phyloP scores from a whole-genome alignment of 2,113 vertebrate genomes.

The Tapirus terrestris region DNA sequence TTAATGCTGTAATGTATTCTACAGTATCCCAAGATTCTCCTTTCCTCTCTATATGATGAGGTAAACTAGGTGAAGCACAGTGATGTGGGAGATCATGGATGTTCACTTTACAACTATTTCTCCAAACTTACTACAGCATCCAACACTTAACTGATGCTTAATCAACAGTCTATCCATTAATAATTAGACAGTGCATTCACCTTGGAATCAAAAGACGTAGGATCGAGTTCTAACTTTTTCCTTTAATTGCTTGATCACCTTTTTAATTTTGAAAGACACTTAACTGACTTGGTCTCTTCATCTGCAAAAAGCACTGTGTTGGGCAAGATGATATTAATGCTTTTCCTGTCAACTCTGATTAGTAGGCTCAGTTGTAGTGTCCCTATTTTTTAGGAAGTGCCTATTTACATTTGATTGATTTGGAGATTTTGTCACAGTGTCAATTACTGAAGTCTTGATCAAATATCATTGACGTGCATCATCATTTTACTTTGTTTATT shows the following conservation, averaged over 20 bases:
- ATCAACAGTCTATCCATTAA: not conserved
- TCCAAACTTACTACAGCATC: not conserved
- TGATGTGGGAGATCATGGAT: too few species aligned
- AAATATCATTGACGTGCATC: not conserved
- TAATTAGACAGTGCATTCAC: not conserved
- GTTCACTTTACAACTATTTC: not conserved
- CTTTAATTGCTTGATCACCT: not conserved
- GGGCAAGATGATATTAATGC: not conserved
- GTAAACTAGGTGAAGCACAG: not conserved
- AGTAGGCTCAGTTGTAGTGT: not conserved
- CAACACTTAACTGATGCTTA: not conserved
- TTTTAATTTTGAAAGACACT: not conserved
- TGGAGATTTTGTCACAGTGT: not conserved
- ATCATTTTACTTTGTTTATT: constrained; percentile 39
- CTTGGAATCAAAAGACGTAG: not conserved
- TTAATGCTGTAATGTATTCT: not conserved
- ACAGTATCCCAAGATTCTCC: not conserved
- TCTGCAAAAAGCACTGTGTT: not conserved
- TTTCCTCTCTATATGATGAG: not conserved
- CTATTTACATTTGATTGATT: constrained; percentile 20
- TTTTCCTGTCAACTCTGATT: constrained; percentile 7
- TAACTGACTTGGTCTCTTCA: not conserved
- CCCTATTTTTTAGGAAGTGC: not conserved
- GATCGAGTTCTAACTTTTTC: not conserved
- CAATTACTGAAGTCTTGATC: not conserved